These are phyloP conservation scores for Agapornis roseicollis DNA, from an alignment of 2,113 vertebrate species.

Conservation along the genomic window DNA sequence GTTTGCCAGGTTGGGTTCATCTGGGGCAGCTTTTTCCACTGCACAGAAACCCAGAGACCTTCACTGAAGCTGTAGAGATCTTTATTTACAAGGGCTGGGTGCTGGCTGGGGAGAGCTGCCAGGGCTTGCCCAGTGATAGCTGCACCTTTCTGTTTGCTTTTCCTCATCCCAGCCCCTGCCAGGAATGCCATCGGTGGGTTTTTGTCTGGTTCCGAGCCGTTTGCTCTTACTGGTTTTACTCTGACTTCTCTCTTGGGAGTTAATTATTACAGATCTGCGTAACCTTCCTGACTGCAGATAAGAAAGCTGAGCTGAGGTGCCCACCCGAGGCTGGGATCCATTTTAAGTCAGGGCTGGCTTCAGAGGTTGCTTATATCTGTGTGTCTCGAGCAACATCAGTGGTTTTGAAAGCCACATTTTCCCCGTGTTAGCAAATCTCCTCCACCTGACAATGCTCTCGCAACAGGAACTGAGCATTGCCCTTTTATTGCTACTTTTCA, in stretches of 20 bases:
- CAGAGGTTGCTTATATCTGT: not conserved
- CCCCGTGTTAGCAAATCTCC: not conserved
- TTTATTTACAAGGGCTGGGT: not conserved
- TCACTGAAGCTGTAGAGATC: not conserved
- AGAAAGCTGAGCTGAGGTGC: not conserved
- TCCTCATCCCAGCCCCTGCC: not conserved
- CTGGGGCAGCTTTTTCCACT: not conserved
- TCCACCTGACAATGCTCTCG: accelerated
- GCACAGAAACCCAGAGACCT: not conserved
- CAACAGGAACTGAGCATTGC: accelerated
- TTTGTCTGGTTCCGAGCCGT: not conserved
- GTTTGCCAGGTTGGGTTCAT: not conserved
- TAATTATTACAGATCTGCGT: not conserved
- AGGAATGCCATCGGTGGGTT: not conserved
- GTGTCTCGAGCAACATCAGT: not conserved
- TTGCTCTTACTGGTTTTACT: not conserved
- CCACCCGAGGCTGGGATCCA: not conserved
- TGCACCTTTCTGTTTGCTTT: not conserved
- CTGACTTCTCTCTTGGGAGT: not conserved
- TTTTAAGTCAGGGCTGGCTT: not conserved
- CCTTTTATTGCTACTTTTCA: not conserved
- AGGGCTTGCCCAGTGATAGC: not conserved
- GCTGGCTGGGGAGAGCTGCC: not conserved
- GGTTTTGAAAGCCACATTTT: not conserved
- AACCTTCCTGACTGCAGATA: not conserved